These are phyloP conservation scores for Callipepla squamata DNA, from an alignment of 2,113 vertebrate genomes.

Conservation along the genomic window DNA sequence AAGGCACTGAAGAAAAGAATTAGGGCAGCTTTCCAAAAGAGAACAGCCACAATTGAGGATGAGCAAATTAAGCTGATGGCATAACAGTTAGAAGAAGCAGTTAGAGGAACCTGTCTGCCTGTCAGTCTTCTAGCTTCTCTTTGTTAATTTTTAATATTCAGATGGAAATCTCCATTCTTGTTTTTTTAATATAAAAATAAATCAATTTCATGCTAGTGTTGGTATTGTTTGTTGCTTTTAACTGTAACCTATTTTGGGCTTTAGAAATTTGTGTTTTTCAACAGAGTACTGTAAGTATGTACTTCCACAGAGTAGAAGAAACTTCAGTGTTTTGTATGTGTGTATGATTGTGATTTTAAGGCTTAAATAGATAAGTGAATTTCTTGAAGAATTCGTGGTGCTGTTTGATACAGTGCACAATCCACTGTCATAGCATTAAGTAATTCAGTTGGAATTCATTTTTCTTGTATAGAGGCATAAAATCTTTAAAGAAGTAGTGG, in stretches of 20 bases:
- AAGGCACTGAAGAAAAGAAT: slow-evolving; percentile 69
- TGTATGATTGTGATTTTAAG: neutral
- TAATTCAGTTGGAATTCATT: neutral
- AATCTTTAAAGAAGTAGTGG: neutral
- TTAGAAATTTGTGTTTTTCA: neutral
- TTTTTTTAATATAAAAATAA: neutral
- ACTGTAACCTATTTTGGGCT: neutral
- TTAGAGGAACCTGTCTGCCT: neutral
- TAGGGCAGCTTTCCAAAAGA: slow-evolving; percentile 67
- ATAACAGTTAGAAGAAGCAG: neutral
- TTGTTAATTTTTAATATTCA: neutral
- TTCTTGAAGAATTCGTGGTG: neutral
- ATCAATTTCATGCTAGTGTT: neutral
- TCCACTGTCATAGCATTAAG: neutral
- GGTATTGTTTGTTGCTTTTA: neutral
- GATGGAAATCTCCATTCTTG: fast-evolving
- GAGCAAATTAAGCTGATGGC: slow-evolving; percentile 45
- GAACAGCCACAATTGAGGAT: slow-evolving; percentile 35
- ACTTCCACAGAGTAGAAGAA: neutral
- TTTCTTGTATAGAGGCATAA: neutral
- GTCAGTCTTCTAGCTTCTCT: neutral
- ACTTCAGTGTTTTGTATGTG: neutral
- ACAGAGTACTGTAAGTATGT: neutral
- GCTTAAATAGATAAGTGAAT: neutral
- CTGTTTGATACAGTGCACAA: neutral